phyloP scores from a whole-genome alignment of 1,140 invertebrate genomes.

The Diuraphis noxia region DNA sequence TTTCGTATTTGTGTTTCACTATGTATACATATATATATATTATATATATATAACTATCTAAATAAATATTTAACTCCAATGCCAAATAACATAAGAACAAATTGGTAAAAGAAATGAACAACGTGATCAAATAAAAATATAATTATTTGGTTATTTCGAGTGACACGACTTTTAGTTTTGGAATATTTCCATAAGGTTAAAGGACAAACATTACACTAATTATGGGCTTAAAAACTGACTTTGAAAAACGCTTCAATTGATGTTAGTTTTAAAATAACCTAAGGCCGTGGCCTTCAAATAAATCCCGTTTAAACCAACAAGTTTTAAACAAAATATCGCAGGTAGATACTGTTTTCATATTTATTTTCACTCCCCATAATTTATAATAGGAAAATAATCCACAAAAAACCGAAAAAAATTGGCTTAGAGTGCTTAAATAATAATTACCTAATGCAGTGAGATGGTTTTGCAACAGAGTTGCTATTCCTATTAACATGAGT shows the following conservation, averaged over 20 bases:
- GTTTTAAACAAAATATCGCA: neutral
- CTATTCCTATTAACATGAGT: neutral
- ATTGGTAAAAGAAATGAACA: neutral
- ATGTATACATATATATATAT: neutral
- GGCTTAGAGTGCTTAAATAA: neutral
- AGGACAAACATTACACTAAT: neutral
- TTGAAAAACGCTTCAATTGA: neutral
- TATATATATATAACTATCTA: neutral
- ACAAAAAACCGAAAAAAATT: neutral
- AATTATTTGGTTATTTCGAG: constrained; percentile 10
- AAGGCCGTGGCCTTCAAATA: neutral
- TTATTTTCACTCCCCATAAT: neutral
- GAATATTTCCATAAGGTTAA: constrained; percentile 11
- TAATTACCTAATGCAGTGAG: neutral
- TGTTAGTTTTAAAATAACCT: neutral
- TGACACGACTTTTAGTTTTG: constrained; percentile 4
- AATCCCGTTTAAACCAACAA: neutral
- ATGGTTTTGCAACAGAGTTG: neutral
- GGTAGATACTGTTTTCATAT: neutral
- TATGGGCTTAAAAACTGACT: neutral
- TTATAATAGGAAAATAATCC: neutral
- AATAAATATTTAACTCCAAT: constrained; percentile 5
- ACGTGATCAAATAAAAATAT: constrained; percentile 2
- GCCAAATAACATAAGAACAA: neutral
- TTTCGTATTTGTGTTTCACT: neutral